Conservation (phyloP, 1,140 invertebrate species). For the Ephestia elutella region DNA sequence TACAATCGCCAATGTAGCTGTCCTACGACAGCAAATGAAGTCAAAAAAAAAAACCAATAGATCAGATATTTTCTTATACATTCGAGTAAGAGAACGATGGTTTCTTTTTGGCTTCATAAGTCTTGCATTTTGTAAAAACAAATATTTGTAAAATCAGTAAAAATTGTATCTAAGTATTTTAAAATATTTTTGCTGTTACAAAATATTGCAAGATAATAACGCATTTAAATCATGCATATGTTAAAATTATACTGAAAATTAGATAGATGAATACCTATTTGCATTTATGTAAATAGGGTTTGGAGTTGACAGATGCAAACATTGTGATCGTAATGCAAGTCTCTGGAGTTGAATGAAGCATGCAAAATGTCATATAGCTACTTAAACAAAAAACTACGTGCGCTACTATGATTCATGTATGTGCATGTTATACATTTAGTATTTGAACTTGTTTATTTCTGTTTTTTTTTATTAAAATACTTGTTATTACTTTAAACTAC, state of each 20-base stretch:
- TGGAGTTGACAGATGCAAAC: neutral
- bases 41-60: too few relatives aligned
- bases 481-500: constrained; percentile 30
- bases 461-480: neutral
- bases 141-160: too few relatives aligned
- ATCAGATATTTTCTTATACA: too few relatives aligned
- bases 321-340: neutral
- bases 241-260: neutral
- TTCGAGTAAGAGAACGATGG: too few relatives aligned
- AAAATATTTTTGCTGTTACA: constrained; percentile 3
- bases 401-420: constrained; percentile 12
- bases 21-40: neutral
- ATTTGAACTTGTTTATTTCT: neutral
- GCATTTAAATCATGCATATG: neutral
- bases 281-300: neutral
- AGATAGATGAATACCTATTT: neutral
- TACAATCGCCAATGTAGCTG: neutral
- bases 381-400: constrained; percentile 18
- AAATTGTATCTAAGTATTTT: too few relatives aligned
- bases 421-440: constrained; percentile 13
- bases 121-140: too few relatives aligned
- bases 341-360: neutral
- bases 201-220: neutral
- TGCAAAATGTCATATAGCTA: constrained; percentile 15
- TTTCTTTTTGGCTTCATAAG: too few relatives aligned